A percentile compares a stretch with the other conserved stretches of the same genome.
These are phyloP conservation scores for Reticulitermes lucifugus DNA, from an alignment of 2,888 invertebrate species.

Conservation along the genomic window DNA sequence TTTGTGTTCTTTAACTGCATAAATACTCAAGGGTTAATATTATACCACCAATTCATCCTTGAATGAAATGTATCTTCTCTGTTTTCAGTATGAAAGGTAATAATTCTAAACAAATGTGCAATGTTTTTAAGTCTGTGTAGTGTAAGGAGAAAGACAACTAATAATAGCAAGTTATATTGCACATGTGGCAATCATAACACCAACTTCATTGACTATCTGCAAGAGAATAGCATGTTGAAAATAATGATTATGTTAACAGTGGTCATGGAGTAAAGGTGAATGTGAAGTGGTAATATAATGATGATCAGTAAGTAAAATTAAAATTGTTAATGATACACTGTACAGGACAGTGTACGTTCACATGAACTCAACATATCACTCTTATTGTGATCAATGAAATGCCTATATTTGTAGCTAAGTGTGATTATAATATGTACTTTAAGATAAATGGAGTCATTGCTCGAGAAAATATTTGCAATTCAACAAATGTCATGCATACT, in stretches of 20 bases:
- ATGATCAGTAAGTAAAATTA: background rate
- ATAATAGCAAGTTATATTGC: background rate
- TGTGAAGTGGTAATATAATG: background rate
- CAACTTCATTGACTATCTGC: background rate
- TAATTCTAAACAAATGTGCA: background rate
- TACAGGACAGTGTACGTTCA: background rate
- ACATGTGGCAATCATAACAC: slow-evolving; percentile 2
- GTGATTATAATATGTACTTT: slow-evolving; percentile 25
- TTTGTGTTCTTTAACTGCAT: background rate
- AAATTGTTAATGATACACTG: background rate
- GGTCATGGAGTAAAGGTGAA: background rate
- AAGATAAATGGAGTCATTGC: slow-evolving; percentile 1
- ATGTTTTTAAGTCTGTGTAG: background rate
- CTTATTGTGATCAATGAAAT: slow-evolving; percentile 38
- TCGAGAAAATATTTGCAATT: slow-evolving; percentile 4
- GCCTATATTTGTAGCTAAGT: slow-evolving; percentile 32
- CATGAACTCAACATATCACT: slow-evolving; percentile 28
- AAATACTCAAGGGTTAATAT: background rate
- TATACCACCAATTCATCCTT: background rate
- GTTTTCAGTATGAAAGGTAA: background rate
- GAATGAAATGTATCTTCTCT: background rate
- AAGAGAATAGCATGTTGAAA: background rate
- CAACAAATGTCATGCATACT: background rate
- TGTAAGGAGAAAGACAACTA: background rate
- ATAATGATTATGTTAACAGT: background rate